A percentile compares a stretch with the other conserved stretches of the same genome.
Conservation (phyloP, 2,113 vertebrate species). For the Rhynchopsitta pachyrhyncha region DNA sequence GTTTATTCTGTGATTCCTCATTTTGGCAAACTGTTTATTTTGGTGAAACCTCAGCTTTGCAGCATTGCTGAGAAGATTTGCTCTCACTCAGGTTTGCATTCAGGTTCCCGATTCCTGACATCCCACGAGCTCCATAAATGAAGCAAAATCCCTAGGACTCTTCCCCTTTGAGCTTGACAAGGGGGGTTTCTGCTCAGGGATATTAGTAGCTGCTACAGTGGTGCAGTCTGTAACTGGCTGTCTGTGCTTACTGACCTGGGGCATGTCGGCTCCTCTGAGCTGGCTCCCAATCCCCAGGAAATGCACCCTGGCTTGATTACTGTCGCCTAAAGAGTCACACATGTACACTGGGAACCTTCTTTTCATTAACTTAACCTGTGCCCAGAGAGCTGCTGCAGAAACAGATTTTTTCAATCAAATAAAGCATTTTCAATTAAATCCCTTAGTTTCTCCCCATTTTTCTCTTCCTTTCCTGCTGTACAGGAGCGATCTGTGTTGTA, state of each 20-base stretch:
- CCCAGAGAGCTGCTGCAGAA: background rate
- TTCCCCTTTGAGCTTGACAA: background rate
- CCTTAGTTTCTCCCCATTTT: background rate
- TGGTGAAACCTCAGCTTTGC: background rate
- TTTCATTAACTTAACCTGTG: conserved; percentile 52
- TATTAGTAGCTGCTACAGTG: background rate
- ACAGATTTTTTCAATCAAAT: conserved; percentile 63
- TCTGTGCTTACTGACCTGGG: conserved; percentile 32
- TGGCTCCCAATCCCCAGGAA: conserved; percentile 66
- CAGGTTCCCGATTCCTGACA: background rate
- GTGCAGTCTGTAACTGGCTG: conserved; percentile 11
- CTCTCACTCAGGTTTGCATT: background rate
- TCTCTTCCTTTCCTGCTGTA: conserved; percentile 21
- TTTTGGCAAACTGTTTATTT: background rate
- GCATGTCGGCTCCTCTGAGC: conserved; percentile 39
- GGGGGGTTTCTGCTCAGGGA: background rate
- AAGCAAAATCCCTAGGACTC: background rate
- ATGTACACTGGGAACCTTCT: conserved; percentile 3
- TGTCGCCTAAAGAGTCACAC: conserved; percentile 49
- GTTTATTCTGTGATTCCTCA: background rate
- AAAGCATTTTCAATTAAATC: conserved; percentile 10
- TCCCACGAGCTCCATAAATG: background rate
- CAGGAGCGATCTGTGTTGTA: conserved; percentile 12
- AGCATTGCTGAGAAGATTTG: background rate
- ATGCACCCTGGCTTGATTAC: conserved; percentile 30